These are phyloP conservation scores for Sporophila hypoxantha DNA, from an alignment of 2,113 vertebrate species.

Conservation along the genomic window DNA sequence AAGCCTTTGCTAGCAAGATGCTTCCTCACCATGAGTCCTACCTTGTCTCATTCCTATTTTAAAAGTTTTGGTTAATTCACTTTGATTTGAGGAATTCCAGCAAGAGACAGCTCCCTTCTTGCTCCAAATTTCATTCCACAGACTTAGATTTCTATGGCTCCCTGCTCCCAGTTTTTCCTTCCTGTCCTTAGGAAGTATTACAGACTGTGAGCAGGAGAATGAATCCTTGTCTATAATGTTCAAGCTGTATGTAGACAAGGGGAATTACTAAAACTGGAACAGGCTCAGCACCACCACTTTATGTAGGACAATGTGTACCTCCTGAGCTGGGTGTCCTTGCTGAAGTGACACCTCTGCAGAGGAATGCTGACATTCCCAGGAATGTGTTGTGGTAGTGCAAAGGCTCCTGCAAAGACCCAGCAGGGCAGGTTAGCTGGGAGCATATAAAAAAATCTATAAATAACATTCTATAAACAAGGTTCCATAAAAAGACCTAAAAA, in stretches of 20 bases:
- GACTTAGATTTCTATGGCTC: not conserved
- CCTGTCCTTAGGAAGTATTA: not conserved
- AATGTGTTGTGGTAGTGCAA: not conserved
- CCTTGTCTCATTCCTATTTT: not conserved
- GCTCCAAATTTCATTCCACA: not conserved
- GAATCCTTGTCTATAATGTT: not conserved
- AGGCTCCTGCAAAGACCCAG: conserved; percentile 11
- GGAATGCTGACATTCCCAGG: conserved; percentile 30
- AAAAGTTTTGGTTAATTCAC: not conserved
- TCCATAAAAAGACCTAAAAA: conserved; percentile 19
- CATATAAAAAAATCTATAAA: conserved; percentile 12
- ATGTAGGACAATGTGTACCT: conserved; percentile 30
- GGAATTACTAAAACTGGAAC: conserved; percentile 17
- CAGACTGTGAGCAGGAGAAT: not conserved
- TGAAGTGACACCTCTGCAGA: conserved; percentile 14
- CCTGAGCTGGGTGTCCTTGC: conserved; percentile 29
- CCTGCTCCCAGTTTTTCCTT: not conserved
- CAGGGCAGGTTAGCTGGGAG: conserved; percentile 3
- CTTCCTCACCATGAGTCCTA: not conserved
- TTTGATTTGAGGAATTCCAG: not conserved
- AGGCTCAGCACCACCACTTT: not conserved
- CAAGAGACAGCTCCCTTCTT: not conserved
- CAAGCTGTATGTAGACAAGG: not conserved
- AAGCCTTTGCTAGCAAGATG: not conserved
- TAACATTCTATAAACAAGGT: conserved; percentile 16